phyloP scores from a whole-genome alignment of 2,797 vertebrate species.

The Xenentodon cancila region DNA sequence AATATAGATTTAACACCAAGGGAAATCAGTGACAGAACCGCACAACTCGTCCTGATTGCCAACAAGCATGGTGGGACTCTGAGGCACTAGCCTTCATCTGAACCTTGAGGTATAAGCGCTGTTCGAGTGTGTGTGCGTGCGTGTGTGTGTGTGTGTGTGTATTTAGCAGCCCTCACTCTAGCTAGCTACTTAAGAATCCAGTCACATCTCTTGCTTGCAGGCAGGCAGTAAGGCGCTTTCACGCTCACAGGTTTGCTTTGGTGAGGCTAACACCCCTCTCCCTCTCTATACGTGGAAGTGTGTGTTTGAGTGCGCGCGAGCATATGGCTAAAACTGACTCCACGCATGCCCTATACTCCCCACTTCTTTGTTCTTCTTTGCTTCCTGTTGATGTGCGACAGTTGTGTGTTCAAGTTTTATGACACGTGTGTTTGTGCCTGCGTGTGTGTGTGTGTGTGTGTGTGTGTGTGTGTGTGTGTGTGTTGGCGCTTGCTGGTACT shows the following conservation, averaged over 20 bases:
- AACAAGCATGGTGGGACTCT: conserved; percentile 54
- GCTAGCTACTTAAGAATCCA: conserved; percentile 99
- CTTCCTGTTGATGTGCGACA: conserved; percentile 51
- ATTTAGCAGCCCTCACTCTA: conserved; percentile 67
- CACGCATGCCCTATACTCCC: conserved; percentile 40
- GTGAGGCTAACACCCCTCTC: conserved; percentile 95
- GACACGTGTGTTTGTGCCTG: conserved; percentile 19
- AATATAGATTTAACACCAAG: conserved; percentile 53
- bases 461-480: conserved; percentile 62
- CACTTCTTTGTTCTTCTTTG: conserved; percentile 65
- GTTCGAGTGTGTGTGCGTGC: conserved; percentile 36
- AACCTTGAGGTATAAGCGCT: conserved; percentile 67
- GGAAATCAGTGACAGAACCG: conserved; percentile 50
- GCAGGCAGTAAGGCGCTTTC: conserved; percentile 99
- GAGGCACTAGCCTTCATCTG: conserved; percentile 66
- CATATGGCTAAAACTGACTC: conserved; percentile 55
- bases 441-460: conserved; percentile 79
- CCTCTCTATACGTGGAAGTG: conserved; percentile 76
- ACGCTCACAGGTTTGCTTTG: conserved; percentile 99
- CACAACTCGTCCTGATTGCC: conserved; percentile 57
- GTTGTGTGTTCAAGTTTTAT: conserved; percentile 57
- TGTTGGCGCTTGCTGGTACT: conserved; percentile 91
- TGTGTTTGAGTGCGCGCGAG: conserved; percentile 22
- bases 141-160: conserved; percentile 57
- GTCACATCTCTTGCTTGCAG: conserved; percentile 97